Evolutionary conservation across 2,113 vertebrate genomes (phyloP), one percentile per base, ranked within the genome.

Genomic region (Crotalus horridus): DNA sequence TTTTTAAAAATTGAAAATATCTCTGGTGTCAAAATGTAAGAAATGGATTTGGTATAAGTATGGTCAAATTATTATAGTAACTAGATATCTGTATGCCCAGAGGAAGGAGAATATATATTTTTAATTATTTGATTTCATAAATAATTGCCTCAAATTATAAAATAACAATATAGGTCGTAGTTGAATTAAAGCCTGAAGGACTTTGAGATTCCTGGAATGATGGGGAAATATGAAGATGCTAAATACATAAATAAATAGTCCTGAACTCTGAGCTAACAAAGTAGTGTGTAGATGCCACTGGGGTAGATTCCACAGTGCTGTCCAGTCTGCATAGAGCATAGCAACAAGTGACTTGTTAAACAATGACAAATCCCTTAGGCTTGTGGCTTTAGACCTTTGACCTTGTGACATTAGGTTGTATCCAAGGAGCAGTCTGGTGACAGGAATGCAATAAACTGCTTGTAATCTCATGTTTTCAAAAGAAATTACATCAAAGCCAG

Each of bases 361-460:
- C 88, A 95, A 96, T 97, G 97, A 97, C 96, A 97, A 98, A 97
- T 97, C 96, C 96, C 97, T 81, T 97, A 93, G 94, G 95, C 96
- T 97, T 96, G 95, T 97, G 98, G 98, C 98, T 98, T 98, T 96
- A 96, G 97, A 96, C 98, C 98, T 96, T 97, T 98, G 97, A 98
- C 98, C 98, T 97, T 95, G 96, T 97, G 97, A 96, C 97, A 97
- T 94, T 93, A 94, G 95, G 93, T 91, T 95, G 97, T 97, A 97
- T 97, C 97, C 96, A 97, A 96, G 97, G 97, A 97, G 95, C 95
- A 97, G 93, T 95, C 93, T 95, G 54, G 94, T 92, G 94, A 95
- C 93, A 97, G 94, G 97, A 98, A 97, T 97, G 97, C 95, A 97
- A 98, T 97, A 98, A 98, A 97, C 20, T 29, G 95, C 96, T 97